phyloP scores from a whole-genome alignment of 2,888 invertebrate genomes.

The Therioaphis trifolii region DNA sequence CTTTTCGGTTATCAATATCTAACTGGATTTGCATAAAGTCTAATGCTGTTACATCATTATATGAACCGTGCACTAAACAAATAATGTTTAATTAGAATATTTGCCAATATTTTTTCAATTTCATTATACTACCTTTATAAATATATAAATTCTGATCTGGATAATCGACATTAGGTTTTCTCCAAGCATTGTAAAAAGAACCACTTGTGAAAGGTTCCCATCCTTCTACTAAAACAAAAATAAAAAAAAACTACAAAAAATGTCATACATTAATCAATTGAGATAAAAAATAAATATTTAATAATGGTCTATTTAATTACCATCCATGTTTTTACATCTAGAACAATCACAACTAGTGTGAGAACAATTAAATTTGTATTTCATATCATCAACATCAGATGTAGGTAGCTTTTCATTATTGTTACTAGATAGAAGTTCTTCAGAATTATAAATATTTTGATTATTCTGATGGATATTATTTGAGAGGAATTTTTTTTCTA shows the following conservation, averaged over 20 bases:
- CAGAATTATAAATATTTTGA: neutral
- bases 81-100: conserved; percentile 49
- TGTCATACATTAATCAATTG: conserved; percentile 12
- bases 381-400: neutral
- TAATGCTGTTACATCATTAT: conserved; percentile 80
- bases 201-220: conserved; percentile 86
- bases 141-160: conserved; percentile 78
- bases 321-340: conserved; percentile 58
- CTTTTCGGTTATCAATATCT: conserved; percentile 80
- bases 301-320: conserved; percentile 32
- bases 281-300: conserved; percentile 19
- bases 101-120: neutral
- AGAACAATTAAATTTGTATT: conserved; percentile 25
- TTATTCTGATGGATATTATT: conserved; percentile 1
- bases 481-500: conserved; percentile 24
- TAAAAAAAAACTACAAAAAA: conserved; percentile 40
- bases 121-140: conserved; percentile 76
- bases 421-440: neutral
- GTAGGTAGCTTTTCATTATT: neutral
- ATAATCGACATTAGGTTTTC: conserved; percentile 74
- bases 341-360: conserved; percentile 33
- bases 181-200: conserved; percentile 84
- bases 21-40: conserved; percentile 87
- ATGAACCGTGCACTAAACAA: conserved; percentile 80
- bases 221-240: conserved; percentile 63